Base-by-base conservation (phyloP, 1,140 invertebrate genomes). In the Ceratitis capitata region DNA sequence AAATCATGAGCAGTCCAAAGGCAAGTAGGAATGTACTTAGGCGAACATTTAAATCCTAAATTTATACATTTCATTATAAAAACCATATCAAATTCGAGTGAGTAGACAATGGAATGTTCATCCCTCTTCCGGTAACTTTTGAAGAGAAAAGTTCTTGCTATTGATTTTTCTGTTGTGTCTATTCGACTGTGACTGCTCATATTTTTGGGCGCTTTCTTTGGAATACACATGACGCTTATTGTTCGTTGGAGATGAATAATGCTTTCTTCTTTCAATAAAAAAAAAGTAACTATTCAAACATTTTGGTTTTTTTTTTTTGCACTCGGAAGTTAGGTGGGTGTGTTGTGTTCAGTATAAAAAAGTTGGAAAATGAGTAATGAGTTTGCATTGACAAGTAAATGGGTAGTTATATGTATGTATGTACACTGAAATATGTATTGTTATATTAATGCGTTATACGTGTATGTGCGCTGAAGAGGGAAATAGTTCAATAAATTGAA, bases 121-220 rank as follows among this genome's bases (percentile, higher is more conserved):
- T 47, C 5, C 45, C 45, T 47, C 14, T n/a, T n/a, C n/a, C n/a
- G n/a, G n/a, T n/a, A n/a, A n/a, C n/a, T n/a, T n/a, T n/a, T n/a
- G 14, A 9, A 14, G 7, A 61, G 9, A 14, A 2, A 32, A 61
- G 26, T 61, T 32, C 39, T 69, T 69, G 61, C 32, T 69, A 69
- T 69, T 35, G 61, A 69, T 69, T 69, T 69, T 69, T 61, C 58
- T 69, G 32, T 69, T 39, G 32, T 69, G 61, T 39, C 32, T 69
- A n/a, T 69, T 69, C 16, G 32, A 35, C 61, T 69, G 61, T n/a
- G 32, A 69, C 16, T 69, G 61, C 29, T 69, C 61, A 69, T 39
- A 19, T 39, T 29, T 39, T 69, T 69, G 61, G 61, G 12, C 61
- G 35, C 61, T 69, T 69, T 69, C 61, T 39, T 69, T 14, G 61